phyloP scores from a whole-genome alignment of 2,113 vertebrate genomes.

The Noctilio leporinus region DNA sequence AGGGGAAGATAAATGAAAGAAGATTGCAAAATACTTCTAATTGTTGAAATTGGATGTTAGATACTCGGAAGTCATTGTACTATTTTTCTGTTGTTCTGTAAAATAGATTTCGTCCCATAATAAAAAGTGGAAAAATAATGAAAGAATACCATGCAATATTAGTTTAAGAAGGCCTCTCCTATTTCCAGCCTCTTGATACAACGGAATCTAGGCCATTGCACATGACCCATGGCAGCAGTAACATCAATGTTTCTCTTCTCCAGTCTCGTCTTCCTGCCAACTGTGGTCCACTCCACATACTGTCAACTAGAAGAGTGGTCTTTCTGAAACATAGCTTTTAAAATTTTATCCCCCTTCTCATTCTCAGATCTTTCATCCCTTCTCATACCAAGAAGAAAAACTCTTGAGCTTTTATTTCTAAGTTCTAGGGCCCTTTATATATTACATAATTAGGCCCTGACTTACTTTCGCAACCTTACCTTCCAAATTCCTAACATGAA shows the following conservation, averaged over 20 bases:
- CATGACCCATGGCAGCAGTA: background rate
- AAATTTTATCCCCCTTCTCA: background rate
- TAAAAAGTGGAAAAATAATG: background rate
- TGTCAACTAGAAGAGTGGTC: background rate
- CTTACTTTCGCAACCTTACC: background rate
- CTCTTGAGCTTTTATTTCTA: background rate
- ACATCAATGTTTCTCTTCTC: background rate
- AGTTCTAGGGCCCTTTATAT: background rate
- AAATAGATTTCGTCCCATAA: background rate
- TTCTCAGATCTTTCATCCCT: background rate
- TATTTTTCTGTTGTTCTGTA: background rate
- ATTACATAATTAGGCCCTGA: constrained; percentile 6
- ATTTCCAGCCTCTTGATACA: background rate
- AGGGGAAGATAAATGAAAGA: background rate
- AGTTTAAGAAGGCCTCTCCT: background rate
- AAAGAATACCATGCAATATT: background rate
- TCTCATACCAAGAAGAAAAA: background rate
- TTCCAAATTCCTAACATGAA: constrained; percentile 28
- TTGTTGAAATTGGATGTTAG: background rate
- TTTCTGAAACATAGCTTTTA: background rate
- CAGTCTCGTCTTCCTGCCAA: background rate
- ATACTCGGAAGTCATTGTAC: background rate
- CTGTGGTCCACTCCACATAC: background rate
- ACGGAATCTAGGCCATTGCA: background rate
- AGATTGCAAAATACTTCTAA: background rate